Evolutionary conservation across 2,888 invertebrate genomes (phyloP), one percentile per base, ranked within the genome.

Genomic region (Dyspetes luteomarginatus): DNA sequence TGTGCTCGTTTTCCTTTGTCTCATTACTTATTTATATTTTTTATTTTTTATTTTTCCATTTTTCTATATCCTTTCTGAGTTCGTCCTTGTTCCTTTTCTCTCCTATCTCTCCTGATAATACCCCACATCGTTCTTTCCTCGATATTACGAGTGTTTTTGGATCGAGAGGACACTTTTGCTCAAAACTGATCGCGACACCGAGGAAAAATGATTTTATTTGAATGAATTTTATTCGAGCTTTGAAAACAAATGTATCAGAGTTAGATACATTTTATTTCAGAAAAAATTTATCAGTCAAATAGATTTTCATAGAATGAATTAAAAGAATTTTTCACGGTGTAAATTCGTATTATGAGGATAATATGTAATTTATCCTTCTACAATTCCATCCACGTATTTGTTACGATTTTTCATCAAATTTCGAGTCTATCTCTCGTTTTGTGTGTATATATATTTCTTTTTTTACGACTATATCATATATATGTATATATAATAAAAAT

Each of bases 1-100:
- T 85, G 84, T 83, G 84, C 82, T 85, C 81, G 75, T 75, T 28
- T 36, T 72, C 41, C 62, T 55, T 12, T 24, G 9, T 55, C 26
- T 50, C 48, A 50, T 75, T 52, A 15, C 50, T 36, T 60, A n/a
- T 30, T 30, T 17, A 7, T 36, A 26, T 9, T 19, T 50, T 12
- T 7, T 12, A 3, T 12, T 36, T 2, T 12, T 12, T 36, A 12
- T 1, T 9, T 36, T 4, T 7, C n/a, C n/a, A n/a, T 36, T 36
- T 36, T 12, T 36, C 4, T 12, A 12, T 36, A 36, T 36, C 36
- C 36, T 36, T 12, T 7, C 12, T 12, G 36, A 36, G 36, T 12
- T 36, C 36, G 36, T 36, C 9, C 12, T 36, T 12, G 12, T 36
- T 15, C 4, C 17, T 24, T n/a, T 41, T 62, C 60, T n/a, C 43